phyloP scores from a whole-genome alignment of 2,797 vertebrate species.

The Saguinus oedipus region DNA sequence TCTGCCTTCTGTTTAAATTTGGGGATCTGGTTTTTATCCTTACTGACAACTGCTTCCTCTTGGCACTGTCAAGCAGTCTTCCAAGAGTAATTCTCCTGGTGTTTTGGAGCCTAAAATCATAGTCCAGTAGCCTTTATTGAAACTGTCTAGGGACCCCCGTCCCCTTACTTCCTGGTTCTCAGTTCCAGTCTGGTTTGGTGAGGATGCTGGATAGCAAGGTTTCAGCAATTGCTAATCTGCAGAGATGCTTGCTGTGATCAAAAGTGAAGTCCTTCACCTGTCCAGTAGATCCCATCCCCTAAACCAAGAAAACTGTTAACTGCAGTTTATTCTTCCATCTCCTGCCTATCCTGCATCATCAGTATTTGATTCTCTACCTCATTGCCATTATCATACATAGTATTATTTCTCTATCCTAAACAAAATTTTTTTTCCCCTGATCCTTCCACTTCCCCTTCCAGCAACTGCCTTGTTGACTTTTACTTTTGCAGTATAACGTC shows the following conservation, averaged over 20 bases:
- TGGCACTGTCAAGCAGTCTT: neutral
- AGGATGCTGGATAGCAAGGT: neutral
- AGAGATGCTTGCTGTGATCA: neutral
- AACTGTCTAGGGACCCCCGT: neutral
- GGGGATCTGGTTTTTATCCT: neutral
- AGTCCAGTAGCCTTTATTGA: neutral
- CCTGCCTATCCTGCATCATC: neutral
- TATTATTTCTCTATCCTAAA: neutral
- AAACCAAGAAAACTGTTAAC: neutral
- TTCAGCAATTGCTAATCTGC: neutral
- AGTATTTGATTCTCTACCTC: neutral
- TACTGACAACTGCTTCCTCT: neutral
- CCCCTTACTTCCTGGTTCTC: neutral
- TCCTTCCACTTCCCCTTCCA: neutral
- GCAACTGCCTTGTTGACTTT: neutral
- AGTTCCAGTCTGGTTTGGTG: neutral
- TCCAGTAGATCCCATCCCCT: neutral
- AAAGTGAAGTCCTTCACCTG: neutral
- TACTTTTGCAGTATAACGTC: neutral
- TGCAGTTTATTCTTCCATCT: neutral
- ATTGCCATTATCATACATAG: neutral
- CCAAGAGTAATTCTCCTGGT: neutral
- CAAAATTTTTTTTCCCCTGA: constrained; percentile 11
- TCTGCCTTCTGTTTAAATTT: neutral
- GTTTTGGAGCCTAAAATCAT: neutral